Percentiles rank a stretch among this genome's conserved stretches.
These are phyloP conservation scores for Zoanthus sociatus DNA, from an alignment of 92 coral and sea anemone genomes.

Conservation along the genomic window DNA sequence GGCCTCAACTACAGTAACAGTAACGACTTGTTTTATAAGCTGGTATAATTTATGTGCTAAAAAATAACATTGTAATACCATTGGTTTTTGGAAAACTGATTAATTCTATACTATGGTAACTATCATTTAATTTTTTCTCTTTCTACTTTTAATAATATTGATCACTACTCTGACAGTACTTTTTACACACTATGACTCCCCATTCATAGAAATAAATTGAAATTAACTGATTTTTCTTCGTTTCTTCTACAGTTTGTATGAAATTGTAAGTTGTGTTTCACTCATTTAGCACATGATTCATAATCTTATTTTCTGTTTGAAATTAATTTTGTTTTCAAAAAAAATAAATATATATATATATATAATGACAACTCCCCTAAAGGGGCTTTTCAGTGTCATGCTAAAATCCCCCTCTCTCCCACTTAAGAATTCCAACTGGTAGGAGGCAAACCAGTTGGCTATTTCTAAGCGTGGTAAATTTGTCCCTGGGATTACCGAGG, in stretches of 20 bases:
- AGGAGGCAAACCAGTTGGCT: too few relatives aligned
- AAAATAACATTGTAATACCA: background rate
- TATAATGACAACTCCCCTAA: too few relatives aligned
- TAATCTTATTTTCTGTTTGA: constrained; percentile 4
- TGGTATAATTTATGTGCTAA: background rate
- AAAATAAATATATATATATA: too few relatives aligned
- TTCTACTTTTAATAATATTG: background rate
- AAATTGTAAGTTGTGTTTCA: constrained; percentile 15
- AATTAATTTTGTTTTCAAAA: constrained; percentile 9
- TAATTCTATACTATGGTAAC: background rate
- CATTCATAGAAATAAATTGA: constrained; percentile 1
- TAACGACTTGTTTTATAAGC: constrained; percentile 10
- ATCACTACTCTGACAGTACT: background rate
- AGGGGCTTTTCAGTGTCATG: too few relatives aligned
- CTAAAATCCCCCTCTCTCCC: too few relatives aligned
- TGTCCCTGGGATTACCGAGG: too few relatives aligned
- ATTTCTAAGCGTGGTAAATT: too few relatives aligned
- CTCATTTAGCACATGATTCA: constrained; percentile 8
- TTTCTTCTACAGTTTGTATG: constrained; percentile 9
- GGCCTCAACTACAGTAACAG: background rate
- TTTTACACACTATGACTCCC: background rate
- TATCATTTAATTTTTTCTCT: constrained; percentile 2
- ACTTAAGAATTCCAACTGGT: too few relatives aligned
- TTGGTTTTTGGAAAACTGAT: constrained; percentile 18
- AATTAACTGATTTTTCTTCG: background rate